Evolutionary conservation across 2,888 invertebrate genomes (phyloP).

Genomic region (Himalopsyche tibetana): DNA sequence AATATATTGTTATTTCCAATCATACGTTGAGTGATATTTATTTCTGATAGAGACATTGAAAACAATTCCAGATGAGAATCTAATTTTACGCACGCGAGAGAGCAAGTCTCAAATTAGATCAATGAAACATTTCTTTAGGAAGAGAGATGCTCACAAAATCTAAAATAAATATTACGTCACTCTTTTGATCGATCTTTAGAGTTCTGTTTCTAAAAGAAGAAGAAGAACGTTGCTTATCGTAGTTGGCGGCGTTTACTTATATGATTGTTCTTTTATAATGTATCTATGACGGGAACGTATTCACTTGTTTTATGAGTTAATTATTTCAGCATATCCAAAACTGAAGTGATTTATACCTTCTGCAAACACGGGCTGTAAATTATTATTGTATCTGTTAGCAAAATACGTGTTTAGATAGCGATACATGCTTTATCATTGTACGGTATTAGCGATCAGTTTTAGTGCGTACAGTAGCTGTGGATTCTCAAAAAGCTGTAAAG

Average conservation of each 20-base stretch:
- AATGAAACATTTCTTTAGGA: constrained; percentile 31
- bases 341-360: background rate
- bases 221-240: background rate
- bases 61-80: constrained; percentile 22
- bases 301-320: background rate
- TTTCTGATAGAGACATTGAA: constrained; percentile 33
- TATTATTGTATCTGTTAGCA: too few relatives aligned
- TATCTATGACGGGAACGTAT: background rate
- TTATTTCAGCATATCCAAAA: background rate
- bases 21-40: background rate
- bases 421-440: too few relatives aligned
- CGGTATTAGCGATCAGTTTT: too few relatives aligned
- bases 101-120: constrained; percentile 37
- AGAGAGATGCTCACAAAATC: constrained; percentile 32
- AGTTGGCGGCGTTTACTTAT: background rate
- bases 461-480: too few relatives aligned
- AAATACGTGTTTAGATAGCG: too few relatives aligned
- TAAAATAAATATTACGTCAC: constrained; percentile 48
- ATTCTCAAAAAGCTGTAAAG: too few relatives aligned
- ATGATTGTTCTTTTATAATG: background rate
- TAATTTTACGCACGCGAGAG: constrained; percentile 18
- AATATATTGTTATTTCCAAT: too few relatives aligned
- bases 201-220: constrained; percentile 37
- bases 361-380: background rate
- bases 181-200: constrained; percentile 42